Conservation (phyloP, 92 coral and sea anemone genomes). For the Palythoa grandis region DNA sequence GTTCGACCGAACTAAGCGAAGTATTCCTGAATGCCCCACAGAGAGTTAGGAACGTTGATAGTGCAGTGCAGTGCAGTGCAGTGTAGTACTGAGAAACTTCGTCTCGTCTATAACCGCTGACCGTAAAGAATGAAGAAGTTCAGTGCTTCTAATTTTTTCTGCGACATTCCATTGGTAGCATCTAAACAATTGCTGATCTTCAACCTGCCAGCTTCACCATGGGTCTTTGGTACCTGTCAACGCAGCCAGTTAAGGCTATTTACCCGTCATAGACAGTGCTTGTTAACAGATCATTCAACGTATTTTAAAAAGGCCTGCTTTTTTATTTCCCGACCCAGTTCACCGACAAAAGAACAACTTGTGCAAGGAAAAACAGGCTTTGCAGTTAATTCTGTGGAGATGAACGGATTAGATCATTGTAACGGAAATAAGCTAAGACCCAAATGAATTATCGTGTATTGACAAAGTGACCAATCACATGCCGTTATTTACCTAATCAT, state of each 20-base stretch:
- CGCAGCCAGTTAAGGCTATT: neutral
- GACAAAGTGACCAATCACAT: slow-evolving; percentile 18
- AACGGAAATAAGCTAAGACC: slow-evolving; percentile 17
- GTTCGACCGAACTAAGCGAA: too few relatives aligned
- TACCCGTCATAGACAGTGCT: slow-evolving; percentile 15
- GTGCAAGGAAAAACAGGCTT: neutral
- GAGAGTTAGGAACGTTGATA: too few relatives aligned
- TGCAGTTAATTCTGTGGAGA: neutral
- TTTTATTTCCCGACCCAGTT: neutral
- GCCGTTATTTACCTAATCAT: slow-evolving; percentile 13
- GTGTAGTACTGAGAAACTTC: neutral
- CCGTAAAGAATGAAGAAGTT: neutral
- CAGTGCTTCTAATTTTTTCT: neutral
- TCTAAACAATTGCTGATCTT: neutral
- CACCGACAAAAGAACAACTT: neutral
- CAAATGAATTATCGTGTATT: neutral
- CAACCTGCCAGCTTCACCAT: slow-evolving; percentile 21
- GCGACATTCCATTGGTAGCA: slow-evolving; percentile 20
- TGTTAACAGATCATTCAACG: neutral
- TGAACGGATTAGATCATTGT: slow-evolving; percentile 40
- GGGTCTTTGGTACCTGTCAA: slow-evolving; percentile 31
- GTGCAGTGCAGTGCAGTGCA: too few relatives aligned
- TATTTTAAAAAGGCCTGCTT: neutral
- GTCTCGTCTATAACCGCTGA: neutral
- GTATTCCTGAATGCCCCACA: too few relatives aligned